Conservation (phyloP, 2,797 vertebrate genomes). For the Aplochiton taeniatus region DNA sequence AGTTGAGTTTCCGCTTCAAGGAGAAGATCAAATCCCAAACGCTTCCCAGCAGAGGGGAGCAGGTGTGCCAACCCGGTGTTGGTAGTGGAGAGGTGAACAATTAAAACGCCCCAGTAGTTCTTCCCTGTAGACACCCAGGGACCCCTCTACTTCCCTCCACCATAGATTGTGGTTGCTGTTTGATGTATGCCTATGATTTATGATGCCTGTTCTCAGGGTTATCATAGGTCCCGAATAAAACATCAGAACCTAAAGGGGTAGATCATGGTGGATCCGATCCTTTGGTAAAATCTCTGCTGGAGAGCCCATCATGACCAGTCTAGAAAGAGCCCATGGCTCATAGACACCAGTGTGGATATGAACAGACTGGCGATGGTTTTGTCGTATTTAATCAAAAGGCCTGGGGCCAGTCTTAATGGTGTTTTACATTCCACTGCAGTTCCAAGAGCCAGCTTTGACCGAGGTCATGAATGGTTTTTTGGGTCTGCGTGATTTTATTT, state of each 20-base stretch:
- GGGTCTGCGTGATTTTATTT: constrained; percentile 10
- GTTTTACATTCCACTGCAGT: neutral
- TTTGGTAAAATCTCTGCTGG: too few species aligned
- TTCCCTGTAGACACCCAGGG: neutral
- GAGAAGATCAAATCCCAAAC: constrained; percentile 63
- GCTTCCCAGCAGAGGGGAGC: constrained; percentile 30
- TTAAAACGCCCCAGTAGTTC: neutral
- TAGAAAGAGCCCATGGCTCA: too few species aligned
- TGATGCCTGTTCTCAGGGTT: too few species aligned
- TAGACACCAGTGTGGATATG: too few species aligned
- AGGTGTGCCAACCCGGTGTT: constrained; percentile 49
- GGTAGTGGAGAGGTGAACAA: constrained; percentile 7
- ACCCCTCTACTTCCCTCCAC: too few species aligned
- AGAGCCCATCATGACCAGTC: too few species aligned
- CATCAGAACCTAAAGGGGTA: too few species aligned
- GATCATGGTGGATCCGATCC: too few species aligned
- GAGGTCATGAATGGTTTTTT: neutral
- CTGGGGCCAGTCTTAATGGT: neutral
- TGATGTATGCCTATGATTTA: too few species aligned
- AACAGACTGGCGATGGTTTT: too few species aligned
- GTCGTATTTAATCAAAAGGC: neutral
- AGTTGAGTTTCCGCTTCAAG: constrained; percentile 73
- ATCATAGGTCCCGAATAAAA: too few species aligned
- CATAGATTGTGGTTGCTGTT: too few species aligned
- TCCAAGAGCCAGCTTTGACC: neutral